Percentiles rank a stretch among this genome's conserved stretches.
Evolutionary conservation across 2,888 invertebrate species (phyloP).

Genomic region (Aspidapion aeneum): DNA sequence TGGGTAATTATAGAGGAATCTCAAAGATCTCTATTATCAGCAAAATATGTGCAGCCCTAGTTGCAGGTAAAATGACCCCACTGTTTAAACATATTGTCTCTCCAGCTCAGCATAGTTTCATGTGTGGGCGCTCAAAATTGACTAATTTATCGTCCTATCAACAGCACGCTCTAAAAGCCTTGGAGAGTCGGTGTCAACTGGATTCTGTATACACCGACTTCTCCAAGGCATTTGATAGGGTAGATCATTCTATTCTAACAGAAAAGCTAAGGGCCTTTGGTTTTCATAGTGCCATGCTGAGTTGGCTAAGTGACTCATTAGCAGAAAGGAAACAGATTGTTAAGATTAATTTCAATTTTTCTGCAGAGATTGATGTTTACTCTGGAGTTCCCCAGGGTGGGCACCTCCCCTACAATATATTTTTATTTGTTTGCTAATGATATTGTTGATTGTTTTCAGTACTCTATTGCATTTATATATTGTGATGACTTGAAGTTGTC

Average conservation of each 20-base stretch:
- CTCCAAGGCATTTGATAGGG: background rate
- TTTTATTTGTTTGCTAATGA: constrained; percentile 7
- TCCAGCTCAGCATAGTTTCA: background rate
- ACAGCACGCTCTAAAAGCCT: background rate
- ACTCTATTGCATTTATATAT: background rate
- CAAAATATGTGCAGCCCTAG: constrained; percentile 5
- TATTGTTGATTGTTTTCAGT: background rate
- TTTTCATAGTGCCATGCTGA: background rate
- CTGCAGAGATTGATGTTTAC: background rate
- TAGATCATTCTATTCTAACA: background rate
- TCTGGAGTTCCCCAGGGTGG: constrained; percentile 11
- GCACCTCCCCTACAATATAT: constrained; percentile 3
- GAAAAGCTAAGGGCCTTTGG: background rate
- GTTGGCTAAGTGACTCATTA: background rate
- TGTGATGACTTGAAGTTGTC: background rate
- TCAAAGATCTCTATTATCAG: background rate
- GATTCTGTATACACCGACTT: background rate
- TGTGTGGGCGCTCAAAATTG: background rate
- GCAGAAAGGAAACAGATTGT: background rate
- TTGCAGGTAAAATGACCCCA: background rate
- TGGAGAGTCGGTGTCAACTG: background rate
- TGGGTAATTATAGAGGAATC: constrained; percentile 1
- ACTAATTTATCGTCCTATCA: background rate
- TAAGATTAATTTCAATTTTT: background rate
- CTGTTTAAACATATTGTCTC: background rate